Conservation (phyloP, 2,113 vertebrate genomes). For the Syngnathus floridae region DNA sequence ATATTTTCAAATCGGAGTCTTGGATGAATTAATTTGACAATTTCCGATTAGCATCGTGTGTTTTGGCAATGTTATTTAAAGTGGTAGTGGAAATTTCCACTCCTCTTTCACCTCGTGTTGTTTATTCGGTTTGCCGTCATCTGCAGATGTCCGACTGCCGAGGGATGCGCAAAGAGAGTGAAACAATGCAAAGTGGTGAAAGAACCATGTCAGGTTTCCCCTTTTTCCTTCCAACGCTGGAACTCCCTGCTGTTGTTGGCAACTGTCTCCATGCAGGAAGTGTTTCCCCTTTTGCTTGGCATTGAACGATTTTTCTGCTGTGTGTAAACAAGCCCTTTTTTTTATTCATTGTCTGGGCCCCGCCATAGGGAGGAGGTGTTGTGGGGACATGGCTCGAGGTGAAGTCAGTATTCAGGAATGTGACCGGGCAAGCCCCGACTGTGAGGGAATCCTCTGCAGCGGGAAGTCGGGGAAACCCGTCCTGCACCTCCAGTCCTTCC, state of each 20-base stretch:
- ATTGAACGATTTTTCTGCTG: constrained; percentile 36
- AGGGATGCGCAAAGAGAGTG: neutral
- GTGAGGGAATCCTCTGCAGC: constrained; percentile 78
- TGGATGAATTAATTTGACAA: no score
- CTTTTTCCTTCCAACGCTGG: constrained; percentile 32
- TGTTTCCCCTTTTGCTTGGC: constrained; percentile 63
- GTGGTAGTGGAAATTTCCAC: neutral
- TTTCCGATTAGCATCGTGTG: neutral
- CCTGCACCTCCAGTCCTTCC: constrained; percentile 43
- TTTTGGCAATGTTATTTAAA: neutral
- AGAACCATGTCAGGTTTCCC: constrained; percentile 35
- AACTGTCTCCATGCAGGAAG: constrained; percentile 72
- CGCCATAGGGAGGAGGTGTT: constrained; percentile 13
- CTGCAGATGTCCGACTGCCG: constrained; percentile 12
- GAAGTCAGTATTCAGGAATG: constrained; percentile 74
- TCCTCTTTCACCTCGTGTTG: neutral
- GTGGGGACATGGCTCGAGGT: constrained; percentile 37
- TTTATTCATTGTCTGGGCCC: constrained; percentile 58
- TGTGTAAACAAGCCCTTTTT: constrained; percentile 66
- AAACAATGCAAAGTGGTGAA: neutral
- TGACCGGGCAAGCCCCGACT: constrained; percentile 70
- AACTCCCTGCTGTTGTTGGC: constrained; percentile 66
- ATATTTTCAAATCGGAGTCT: no score
- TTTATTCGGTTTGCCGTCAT: constrained; percentile 15
- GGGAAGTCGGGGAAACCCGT: constrained; percentile 67